Evolutionary conservation across 2,888 invertebrate species (phyloP), one percentile per base, ranked within the genome.

Genomic region (Osmoderma eremita): DNA sequence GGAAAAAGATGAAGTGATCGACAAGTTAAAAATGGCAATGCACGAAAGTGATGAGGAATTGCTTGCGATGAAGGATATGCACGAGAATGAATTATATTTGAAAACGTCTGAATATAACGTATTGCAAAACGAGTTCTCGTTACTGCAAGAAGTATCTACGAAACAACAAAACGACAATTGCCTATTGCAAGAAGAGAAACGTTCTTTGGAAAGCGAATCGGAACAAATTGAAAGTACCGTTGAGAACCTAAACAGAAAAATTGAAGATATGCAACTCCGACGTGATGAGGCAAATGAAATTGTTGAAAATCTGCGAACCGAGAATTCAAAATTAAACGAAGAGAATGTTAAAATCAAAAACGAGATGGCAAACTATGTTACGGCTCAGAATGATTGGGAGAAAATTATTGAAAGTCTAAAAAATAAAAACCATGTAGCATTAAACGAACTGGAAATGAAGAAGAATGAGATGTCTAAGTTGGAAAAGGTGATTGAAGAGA

Each of bases 1-100:
- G 12, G 51, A 61, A 30, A 67, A n/a, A n/a, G 39, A 0, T 20
- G 61, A 41, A 15, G 53, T 42, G 15, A 50, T 66, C 48, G 10
- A 63, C 38, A 12, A 64, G 1, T 30, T 56, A 2, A 30, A 63
- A 38, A 39, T 24, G 36, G 6, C 50, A n/a, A 50, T 70, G 48
- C 62, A 68, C 20, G 63, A 63, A 65, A 65, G 63, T 63, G 68
- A 62, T 49, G 70, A 67, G 45, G 73, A 72, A 68, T 36, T 71
- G 6, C 42, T 45, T 30, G 53, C 75, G 3, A 69, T 73, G 38
- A 70, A 71, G 38, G 54, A 75, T 30, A 70, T 75, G 66, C 68
- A 71, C 13, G 72, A 73, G 39, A 71, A 74, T 10, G 71, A 70
- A 13, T 65, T 63, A n/a, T 61, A 74, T 24, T 13, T 68, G 13